A percentile compares a stretch with the other conserved stretches of the same genome.
Conservation (phyloP, 2,113 vertebrate genomes). For the Antennarius striatus region DNA sequence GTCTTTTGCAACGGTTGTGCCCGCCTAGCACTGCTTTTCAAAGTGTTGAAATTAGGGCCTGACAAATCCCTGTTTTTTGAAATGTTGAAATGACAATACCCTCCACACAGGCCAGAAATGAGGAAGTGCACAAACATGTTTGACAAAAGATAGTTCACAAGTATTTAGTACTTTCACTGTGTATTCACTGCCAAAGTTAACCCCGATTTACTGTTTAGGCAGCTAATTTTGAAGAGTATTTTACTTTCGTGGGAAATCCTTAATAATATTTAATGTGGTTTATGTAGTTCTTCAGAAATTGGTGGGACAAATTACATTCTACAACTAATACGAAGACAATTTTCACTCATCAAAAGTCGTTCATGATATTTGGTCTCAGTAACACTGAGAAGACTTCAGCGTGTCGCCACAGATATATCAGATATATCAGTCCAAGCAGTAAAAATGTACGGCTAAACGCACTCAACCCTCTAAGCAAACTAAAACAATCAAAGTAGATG, state of each 20-base stretch:
- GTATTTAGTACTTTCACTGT: not conserved
- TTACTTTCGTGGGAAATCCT: not conserved
- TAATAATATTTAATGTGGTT: not conserved
- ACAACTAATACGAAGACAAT: not conserved
- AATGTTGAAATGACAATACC: slow-evolving; percentile 9
- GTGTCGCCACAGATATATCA: too few relatives aligned
- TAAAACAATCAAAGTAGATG: not conserved
- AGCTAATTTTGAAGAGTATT: not conserved
- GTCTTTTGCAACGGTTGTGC: slow-evolving; percentile 1
- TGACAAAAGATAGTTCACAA: slow-evolving; percentile 1
- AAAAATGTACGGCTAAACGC: too few relatives aligned
- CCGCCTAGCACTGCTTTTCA: not conserved
- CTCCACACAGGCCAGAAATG: not conserved
- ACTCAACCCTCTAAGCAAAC: too few relatives aligned
- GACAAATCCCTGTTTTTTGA: not conserved
- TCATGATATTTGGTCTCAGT: too few relatives aligned
- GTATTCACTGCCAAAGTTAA: not conserved
- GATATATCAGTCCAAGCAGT: too few relatives aligned
- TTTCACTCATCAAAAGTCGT: too few relatives aligned
- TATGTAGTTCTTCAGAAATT: not conserved
- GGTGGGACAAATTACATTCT: not conserved
- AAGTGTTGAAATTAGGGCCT: not conserved
- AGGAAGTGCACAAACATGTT: slow-evolving; percentile 25
- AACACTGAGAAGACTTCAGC: too few relatives aligned
- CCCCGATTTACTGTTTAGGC: not conserved